phyloP scores from a whole-genome alignment of 2,797 vertebrate genomes.

The Halcyon badia region DNA sequence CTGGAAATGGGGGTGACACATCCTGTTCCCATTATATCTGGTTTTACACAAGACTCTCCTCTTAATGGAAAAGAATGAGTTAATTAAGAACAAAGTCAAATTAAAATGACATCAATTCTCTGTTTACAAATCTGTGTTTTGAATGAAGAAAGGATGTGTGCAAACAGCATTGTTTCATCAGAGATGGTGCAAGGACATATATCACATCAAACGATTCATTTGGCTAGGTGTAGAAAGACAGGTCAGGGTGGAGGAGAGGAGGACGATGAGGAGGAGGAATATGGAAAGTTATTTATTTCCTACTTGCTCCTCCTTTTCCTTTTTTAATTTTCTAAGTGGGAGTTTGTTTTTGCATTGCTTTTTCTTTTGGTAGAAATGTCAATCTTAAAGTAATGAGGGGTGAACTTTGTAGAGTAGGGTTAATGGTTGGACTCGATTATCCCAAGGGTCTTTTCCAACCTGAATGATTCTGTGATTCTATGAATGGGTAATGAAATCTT shows the following conservation, averaged over 20 bases:
- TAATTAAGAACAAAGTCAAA: slow-evolving; percentile 48
- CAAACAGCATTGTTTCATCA: slow-evolving; percentile 36
- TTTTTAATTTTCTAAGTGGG: not conserved
- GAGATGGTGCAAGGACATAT: slow-evolving; percentile 26
- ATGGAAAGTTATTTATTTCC: slow-evolving; percentile 19
- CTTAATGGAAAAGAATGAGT: slow-evolving; percentile 63
- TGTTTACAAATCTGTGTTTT: slow-evolving; percentile 49
- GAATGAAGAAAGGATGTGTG: slow-evolving; percentile 24
- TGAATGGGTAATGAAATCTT: not conserved
- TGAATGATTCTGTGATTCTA: too few relatives aligned
- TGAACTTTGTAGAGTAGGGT: too few relatives aligned
- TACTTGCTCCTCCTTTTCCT: not conserved
- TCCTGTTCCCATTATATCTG: slow-evolving; percentile 6
- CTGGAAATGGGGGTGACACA: not conserved
- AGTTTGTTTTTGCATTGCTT: not conserved
- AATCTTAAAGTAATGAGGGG: not conserved
- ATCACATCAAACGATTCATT: not conserved
- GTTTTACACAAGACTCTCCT: slow-evolving; percentile 4
- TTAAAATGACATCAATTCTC: not conserved
- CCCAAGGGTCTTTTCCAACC: too few relatives aligned
- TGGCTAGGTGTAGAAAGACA: slow-evolving; percentile 12
- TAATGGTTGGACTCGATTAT: too few relatives aligned
- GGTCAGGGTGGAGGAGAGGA: slow-evolving; percentile 25
- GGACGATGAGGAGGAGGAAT: not conserved
- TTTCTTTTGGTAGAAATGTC: not conserved